Evolutionary conservation across 2,888 invertebrate genomes (phyloP).

Genomic region (Napeogenes inachia): DNA sequence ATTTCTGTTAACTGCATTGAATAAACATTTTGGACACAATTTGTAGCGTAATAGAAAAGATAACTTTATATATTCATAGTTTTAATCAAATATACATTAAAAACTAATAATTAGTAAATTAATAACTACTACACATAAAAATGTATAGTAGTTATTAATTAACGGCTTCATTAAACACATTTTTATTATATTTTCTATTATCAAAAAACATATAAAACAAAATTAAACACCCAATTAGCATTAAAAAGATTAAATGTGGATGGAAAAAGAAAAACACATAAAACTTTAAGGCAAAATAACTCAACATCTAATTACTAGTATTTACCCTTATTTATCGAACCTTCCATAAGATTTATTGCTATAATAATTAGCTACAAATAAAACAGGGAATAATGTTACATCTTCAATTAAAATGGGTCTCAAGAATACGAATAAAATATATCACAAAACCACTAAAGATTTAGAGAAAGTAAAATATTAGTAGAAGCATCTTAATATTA

Average conservation of each 20-base stretch:
- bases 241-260: background rate
- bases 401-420: conserved; percentile 21
- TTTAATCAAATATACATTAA: too few species aligned
- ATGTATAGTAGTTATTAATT: too few species aligned
- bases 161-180: too few species aligned
- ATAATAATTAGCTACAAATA: conserved; percentile 34
- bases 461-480: background rate
- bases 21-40: background rate
- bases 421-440: background rate
- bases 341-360: conserved; percentile 36
- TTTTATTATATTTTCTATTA: too few species aligned
- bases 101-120: too few species aligned
- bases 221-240: background rate
- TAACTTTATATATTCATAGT: too few species aligned
- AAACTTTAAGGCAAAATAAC: conserved; percentile 29
- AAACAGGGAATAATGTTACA: conserved; percentile 20
- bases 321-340: conserved; percentile 43
- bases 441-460: background rate
- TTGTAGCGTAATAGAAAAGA: background rate
- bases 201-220: background rate
- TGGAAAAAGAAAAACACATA: background rate
- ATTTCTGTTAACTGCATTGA: conserved; percentile 8
- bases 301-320: conserved; percentile 32
- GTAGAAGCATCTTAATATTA: background rate
- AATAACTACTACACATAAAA: too few species aligned